These are phyloP conservation scores for Hydropsyche tenuis DNA, from an alignment of 1,140 invertebrate genomes.

Conservation along the genomic window DNA sequence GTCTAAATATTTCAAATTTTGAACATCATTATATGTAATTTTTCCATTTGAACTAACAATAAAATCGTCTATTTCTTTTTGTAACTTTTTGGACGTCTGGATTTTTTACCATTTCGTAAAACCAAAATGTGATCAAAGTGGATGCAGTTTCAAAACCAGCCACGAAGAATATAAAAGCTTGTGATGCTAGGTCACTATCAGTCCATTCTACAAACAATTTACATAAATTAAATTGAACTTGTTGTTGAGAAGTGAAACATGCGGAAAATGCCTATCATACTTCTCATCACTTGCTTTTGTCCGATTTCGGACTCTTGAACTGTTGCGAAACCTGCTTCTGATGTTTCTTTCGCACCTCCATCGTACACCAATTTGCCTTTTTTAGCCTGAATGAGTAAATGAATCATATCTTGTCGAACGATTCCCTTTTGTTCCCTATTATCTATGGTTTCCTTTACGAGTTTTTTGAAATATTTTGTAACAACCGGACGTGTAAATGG, in stretches of 20 bases:
- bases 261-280: background rate
- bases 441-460: conserved; percentile 50
- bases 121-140: conserved; percentile 61
- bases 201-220: conserved; percentile 45
- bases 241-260: background rate
- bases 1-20: conserved; percentile 70
- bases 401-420: conserved; percentile 54
- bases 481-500: background rate
- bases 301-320: conserved; percentile 45
- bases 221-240: background rate
- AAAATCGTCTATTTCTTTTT: conserved; percentile 63
- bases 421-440: conserved; percentile 49
- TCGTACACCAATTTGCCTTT: conserved; percentile 26
- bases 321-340: conserved; percentile 48
- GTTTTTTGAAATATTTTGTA: conserved; percentile 50
- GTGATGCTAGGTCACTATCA: conserved; percentile 48
- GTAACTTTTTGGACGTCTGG: conserved; percentile 66
- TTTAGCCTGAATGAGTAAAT: conserved; percentile 54
- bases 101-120: conserved; percentile 64
- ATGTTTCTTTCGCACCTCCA: conserved; percentile 39
- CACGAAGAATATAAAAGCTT: conserved; percentile 55
- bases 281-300: conserved; percentile 14
- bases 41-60: conserved; percentile 56
- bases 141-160: conserved; percentile 72
- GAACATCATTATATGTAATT: conserved; percentile 62